Percentiles rank a stretch among this genome's conserved stretches.
These are phyloP conservation scores for Leucozona laternaria DNA, from an alignment of 2,888 invertebrate genomes.

Conservation along the genomic window DNA sequence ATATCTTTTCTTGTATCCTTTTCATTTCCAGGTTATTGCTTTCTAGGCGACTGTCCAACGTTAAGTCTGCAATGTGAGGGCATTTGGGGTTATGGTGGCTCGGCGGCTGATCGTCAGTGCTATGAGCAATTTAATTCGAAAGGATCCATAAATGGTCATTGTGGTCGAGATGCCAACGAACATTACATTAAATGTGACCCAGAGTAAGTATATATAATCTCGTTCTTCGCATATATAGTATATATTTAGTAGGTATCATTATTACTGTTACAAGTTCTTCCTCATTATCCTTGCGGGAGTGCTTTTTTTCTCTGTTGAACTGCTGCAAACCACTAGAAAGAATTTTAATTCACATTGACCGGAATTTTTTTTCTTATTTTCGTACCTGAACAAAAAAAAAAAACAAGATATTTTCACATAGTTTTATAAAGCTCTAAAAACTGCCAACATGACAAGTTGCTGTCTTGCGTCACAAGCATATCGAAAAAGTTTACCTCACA, in stretches of 20 bases:
- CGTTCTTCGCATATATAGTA: neutral
- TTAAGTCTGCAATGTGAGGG: conserved; percentile 93
- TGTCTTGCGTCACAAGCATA: conserved; percentile 26
- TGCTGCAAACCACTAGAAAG: neutral
- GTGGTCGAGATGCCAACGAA: conserved; percentile 91
- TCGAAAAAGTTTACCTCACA: conserved; percentile 22
- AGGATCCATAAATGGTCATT: conserved; percentile 97
- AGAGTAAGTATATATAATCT: conserved; percentile 87
- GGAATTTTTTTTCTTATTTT: neutral
- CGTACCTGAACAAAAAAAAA: neutral
- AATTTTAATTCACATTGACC: conserved; percentile 26
- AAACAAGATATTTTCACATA: conserved; percentile 10
- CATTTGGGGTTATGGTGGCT: conserved; percentile 96
- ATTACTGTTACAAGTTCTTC: neutral
- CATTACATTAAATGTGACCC: conserved; percentile 93
- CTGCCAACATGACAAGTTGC: conserved; percentile 33
- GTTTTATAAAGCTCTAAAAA: conserved; percentile 26
- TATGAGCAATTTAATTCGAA: conserved; percentile 98
- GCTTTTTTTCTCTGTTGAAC: conserved; percentile 30
- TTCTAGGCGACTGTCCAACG: conserved; percentile 96
- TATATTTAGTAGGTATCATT: no score
- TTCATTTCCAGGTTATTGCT: conserved; percentile 89
- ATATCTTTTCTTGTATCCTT: conserved; percentile 43
- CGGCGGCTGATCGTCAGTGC: conserved; percentile 93
- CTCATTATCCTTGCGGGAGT: neutral